Conservation (phyloP, 2,888 invertebrate species). For the Tuberolachnus salignus region DNA sequence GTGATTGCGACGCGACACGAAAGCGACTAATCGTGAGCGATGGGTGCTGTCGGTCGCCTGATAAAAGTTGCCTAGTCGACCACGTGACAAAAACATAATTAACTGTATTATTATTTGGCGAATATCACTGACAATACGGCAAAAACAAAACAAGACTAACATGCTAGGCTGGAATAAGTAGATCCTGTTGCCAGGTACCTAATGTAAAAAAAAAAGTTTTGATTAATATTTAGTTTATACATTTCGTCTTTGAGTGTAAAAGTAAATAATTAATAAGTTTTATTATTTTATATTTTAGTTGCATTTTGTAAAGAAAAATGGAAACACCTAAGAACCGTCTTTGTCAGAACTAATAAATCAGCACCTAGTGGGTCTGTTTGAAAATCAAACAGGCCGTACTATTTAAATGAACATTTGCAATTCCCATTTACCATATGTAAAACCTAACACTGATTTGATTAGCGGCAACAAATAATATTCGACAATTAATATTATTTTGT, state of each 20-base stretch:
- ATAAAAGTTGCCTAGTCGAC: conserved; percentile 18
- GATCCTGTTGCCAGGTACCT: conserved; percentile 59
- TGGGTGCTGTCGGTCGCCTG: conserved; percentile 21
- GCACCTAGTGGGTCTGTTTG: too few relatives aligned
- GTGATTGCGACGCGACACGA: conserved; percentile 21
- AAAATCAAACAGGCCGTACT: too few relatives aligned
- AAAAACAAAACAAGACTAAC: conserved; percentile 5
- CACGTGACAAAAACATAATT: background rate
- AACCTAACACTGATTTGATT: background rate
- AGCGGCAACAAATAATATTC: background rate
- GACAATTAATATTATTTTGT: conserved; percentile 6
- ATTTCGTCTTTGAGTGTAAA: conserved; percentile 56
- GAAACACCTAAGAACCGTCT: too few relatives aligned
- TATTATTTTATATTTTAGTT: conserved; percentile 56
- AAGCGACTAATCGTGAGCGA: background rate
- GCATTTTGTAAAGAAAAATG: conserved; percentile 41
- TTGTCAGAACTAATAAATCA: too few relatives aligned
- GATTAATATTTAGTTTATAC: background rate
- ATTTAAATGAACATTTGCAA: too few relatives aligned
- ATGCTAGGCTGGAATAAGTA: conserved; percentile 58
- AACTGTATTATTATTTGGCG: background rate
- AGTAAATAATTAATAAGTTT: conserved; percentile 32
- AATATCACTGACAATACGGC: conserved; percentile 11
- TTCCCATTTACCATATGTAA: too few relatives aligned
- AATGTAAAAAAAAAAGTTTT: conserved; percentile 45